These are phyloP conservation scores for Macrotus californicus DNA, from an alignment of 2,113 vertebrate genomes.

Conservation along the genomic window DNA sequence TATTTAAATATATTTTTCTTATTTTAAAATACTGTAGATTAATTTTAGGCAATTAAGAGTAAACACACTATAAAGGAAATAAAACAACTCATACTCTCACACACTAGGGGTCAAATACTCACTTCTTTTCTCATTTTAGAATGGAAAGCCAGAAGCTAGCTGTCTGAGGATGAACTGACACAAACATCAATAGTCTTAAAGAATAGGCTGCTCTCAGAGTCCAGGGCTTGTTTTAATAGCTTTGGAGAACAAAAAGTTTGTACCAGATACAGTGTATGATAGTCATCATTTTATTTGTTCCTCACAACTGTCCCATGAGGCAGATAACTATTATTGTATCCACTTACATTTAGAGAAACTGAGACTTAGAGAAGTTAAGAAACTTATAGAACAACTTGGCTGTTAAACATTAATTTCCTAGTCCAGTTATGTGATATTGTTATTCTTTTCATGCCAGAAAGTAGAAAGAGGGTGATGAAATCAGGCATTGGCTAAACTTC, in stretches of 20 bases:
- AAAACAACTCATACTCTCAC: background rate
- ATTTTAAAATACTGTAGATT: background rate
- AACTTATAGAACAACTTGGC: background rate
- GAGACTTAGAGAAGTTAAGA: background rate
- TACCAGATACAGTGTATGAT: background rate
- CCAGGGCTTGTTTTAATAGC: background rate
- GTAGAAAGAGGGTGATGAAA: background rate
- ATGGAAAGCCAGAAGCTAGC: background rate
- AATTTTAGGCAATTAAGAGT: background rate
- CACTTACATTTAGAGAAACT: background rate
- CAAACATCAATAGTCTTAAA: background rate
- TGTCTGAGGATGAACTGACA: background rate
- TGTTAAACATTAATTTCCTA: background rate
- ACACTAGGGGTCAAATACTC: background rate
- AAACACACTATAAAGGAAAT: background rate
- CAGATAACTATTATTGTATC: background rate
- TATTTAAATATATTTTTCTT: background rate
- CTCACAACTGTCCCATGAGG: background rate
- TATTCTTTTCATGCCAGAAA: background rate
- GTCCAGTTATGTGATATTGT: background rate
- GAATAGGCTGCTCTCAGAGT: background rate
- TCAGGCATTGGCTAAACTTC: background rate
- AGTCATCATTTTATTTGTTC: background rate
- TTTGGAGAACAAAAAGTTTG: background rate
- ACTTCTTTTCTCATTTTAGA: background rate